Base-by-base conservation (phyloP, 1,140 invertebrate species). In the Drosophila orena region DNA sequence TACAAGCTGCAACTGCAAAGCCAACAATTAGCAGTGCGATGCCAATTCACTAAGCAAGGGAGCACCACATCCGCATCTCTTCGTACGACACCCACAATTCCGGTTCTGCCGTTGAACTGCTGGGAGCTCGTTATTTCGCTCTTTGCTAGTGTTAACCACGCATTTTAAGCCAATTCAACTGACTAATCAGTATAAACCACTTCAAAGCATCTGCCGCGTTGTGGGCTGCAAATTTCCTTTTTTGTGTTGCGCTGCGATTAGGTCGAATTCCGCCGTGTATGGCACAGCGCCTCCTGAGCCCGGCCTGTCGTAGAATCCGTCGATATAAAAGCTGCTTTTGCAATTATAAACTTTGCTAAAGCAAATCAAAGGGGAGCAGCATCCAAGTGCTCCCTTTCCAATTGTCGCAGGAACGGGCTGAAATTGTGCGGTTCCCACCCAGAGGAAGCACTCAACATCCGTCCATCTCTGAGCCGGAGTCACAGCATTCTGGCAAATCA, bases 141-240 rank as follows among this genome's bases (percentile, higher is more conserved):
- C 46, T 15, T 57, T 10, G 2, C 35, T 22, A 7, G 17, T 60
- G 42, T 50, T 61, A 66, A 68, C 76, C 65, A 50, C 61, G 70
- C 61, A 57, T 68, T 65, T 84, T 61, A 65, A 69, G 72, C 58
- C 61, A 73, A 84, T 79, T 84, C 53, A 44, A 43, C 62, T 58
- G 80, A 79, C 80, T 79, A 79, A 84, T 79, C 80, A 79, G 66
- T 72, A 83, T 68, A 79, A 83, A 81, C 79, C 79, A 81, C 79
- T 78, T 83, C 76, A 84, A 83, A 84, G 79, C 79, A 66, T 10
- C n/a, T 22, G 17, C 14, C 34, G 5, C n/a, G 20, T 37, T 27
- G 12, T 20, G 50, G 44, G 46, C 43, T 57, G 35, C 59, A 47
- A 65, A 79, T 79, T 83, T 79, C 15, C 76, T 61, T 64, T 49